phyloP scores from a whole-genome alignment of 2,113 vertebrate species.

The Motacilla tschutschensis region DNA sequence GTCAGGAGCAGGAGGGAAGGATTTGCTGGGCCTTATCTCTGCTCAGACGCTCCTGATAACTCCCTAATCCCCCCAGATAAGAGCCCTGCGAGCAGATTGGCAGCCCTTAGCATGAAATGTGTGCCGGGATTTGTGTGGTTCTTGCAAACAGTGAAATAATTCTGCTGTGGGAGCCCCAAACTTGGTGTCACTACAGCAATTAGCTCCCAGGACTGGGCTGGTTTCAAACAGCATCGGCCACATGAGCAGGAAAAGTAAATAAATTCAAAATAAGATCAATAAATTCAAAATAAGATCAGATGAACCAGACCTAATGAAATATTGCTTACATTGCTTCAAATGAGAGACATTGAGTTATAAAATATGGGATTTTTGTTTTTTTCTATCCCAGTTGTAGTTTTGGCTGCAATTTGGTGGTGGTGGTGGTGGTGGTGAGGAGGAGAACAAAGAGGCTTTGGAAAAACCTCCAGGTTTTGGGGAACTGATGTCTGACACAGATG shows the following conservation, averaged over 20 bases:
- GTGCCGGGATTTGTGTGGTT: slow-evolving; percentile 14
- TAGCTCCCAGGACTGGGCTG: neutral
- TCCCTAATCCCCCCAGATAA: slow-evolving; percentile 34
- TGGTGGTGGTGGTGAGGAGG: neutral
- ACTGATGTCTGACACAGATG: neutral
- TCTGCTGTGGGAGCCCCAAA: neutral
- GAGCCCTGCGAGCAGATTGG: neutral
- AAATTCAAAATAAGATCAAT: neutral
- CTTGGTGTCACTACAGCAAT: neutral
- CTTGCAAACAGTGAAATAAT: neutral
- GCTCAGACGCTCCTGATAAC: slow-evolving; percentile 21
- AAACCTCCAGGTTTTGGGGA: neutral
- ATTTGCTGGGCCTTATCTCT: slow-evolving; percentile 49
- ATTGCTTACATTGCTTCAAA: neutral
- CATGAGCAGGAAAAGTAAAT: neutral
- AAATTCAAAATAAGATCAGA: neutral
- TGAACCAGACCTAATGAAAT: neutral
- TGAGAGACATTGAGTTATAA: neutral
- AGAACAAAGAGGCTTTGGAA: neutral
- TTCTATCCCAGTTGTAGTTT: neutral
- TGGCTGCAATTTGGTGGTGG: neutral
- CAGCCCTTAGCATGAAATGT: slow-evolving; percentile 21
- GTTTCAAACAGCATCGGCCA: neutral
- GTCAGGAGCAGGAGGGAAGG: slow-evolving; percentile 39
- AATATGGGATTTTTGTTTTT: accelerated